Percentiles rank a stretch among this genome's conserved stretches.
These are phyloP conservation scores for Quiscalus mexicanus DNA, from an alignment of 2,113 vertebrate genomes.

Conservation along the genomic window DNA sequence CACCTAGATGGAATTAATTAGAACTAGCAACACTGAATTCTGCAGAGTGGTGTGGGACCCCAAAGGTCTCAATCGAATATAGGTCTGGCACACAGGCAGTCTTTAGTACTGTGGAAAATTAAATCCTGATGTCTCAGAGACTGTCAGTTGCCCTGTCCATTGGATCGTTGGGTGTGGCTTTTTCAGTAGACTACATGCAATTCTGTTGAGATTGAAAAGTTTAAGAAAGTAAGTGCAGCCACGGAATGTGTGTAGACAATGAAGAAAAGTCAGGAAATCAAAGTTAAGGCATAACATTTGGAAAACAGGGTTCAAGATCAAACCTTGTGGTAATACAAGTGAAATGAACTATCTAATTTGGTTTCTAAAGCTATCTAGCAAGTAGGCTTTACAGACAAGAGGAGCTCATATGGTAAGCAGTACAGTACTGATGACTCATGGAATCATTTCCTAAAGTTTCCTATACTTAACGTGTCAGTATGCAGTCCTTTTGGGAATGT, in stretches of 20 bases:
- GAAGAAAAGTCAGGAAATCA: background rate
- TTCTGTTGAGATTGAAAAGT: background rate
- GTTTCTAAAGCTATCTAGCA: background rate
- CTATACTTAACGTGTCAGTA: background rate
- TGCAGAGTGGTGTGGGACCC: background rate
- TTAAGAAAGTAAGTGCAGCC: background rate
- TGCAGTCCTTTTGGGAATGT: background rate
- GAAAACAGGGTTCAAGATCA: background rate
- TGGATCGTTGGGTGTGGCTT: background rate
- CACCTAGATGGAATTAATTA: background rate
- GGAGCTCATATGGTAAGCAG: background rate
- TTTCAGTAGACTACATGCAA: background rate
- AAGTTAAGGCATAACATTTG: background rate
- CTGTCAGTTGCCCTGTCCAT: background rate
- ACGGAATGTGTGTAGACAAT: fast-evolving
- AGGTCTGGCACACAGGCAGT: background rate
- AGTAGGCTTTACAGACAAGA: background rate
- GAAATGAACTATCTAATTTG: background rate
- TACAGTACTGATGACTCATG: conserved; percentile 14
- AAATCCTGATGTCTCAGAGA: background rate
- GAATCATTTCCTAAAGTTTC: conserved; percentile 4
- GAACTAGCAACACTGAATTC: background rate
- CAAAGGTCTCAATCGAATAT: background rate
- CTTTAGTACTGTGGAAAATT: background rate
- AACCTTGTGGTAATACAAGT: background rate